Evolutionary conservation across 2,113 vertebrate genomes (phyloP).

Genomic region (Nipponia nippon): DNA sequence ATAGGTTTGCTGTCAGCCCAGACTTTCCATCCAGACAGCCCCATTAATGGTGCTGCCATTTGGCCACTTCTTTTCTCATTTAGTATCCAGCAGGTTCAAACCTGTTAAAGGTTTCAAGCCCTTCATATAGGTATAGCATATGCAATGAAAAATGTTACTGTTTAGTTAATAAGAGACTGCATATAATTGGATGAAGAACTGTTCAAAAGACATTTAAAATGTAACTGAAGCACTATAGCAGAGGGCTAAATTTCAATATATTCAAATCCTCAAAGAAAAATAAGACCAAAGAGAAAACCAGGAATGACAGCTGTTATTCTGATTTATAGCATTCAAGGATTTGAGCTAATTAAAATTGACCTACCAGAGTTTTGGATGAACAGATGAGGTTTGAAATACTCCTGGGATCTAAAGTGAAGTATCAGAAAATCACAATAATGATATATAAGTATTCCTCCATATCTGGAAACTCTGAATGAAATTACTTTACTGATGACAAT

Average conservation of each 20-base stretch:
- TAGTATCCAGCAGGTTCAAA: not conserved
- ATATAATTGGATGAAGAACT: not conserved
- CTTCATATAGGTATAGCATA: not conserved
- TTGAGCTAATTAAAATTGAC: conserved; percentile 41
- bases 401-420: not conserved
- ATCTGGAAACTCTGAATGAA: conserved; percentile 10
- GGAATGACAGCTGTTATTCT: not conserved
- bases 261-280: not conserved
- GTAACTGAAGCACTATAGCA: not conserved
- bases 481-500: conserved; percentile 3
- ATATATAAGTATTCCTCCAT: conserved; percentile 4
- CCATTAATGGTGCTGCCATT: not conserved
- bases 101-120: not conserved
- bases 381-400: conserved; percentile 27
- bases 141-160: not conserved
- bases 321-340: not conserved
- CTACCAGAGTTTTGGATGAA: not conserved
- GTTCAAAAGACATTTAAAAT: not conserved
- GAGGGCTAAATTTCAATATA: not conserved
- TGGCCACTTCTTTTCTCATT: not conserved
- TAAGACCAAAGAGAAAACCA: not conserved
- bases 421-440: conserved; percentile 21
- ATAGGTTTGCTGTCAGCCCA: not conserved
- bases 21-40: not conserved
- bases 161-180: not conserved